Evolutionary conservation across 1,140 invertebrate genomes (phyloP), one percentile per base, ranked within the genome.

Genomic region (Temnothorax nylanderi): DNA sequence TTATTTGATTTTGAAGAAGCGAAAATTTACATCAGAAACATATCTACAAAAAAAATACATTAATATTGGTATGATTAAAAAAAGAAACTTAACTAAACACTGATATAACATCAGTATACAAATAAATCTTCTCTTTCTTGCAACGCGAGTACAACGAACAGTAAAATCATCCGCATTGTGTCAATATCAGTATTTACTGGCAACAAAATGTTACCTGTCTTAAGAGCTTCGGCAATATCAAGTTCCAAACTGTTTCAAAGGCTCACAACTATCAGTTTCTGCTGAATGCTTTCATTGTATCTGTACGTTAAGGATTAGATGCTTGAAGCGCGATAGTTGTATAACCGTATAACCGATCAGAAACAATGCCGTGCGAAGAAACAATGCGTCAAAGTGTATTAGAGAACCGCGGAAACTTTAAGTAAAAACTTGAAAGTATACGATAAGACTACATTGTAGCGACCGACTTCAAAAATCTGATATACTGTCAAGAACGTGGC

Each of bases 271-370:
- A 84, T 74, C 41, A 84, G 69, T 84, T 84, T 62, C 69, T 47
- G n/a, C 54, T 60, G 62, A 84, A 84, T 74, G 80, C 67, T 84
- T 32, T 84, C 78, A 21, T 37, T 71, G 34, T 16, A 21, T 81
- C 37, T 75, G 11, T 44, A 75, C 26, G 69, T 74, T 26, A 74
- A 56, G 13, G 51, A 82, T 58, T 74, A 67, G 32, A 74, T 81
- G n/a, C 47, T 81, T 80, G 44, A 82, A 82, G 4, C 41, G n/a
- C 41, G 7, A 74, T 49, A 49, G 26, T 11, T 82, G 26, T 26
- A 26, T 26, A 26, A 26, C 26, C 6, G 8, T 75, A 74, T 21
- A 60, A 60, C 26, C 69, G 18, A 74, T 84, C 64, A 26, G 65
- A 72, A 71, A 44, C 10, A 56, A 54, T 56, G 26, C 37, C 11